Percentiles rank a stretch among this genome's conserved stretches.
phyloP scores from a whole-genome alignment of 1,140 invertebrate genomes.

The Trichonephila inaurata region DNA sequence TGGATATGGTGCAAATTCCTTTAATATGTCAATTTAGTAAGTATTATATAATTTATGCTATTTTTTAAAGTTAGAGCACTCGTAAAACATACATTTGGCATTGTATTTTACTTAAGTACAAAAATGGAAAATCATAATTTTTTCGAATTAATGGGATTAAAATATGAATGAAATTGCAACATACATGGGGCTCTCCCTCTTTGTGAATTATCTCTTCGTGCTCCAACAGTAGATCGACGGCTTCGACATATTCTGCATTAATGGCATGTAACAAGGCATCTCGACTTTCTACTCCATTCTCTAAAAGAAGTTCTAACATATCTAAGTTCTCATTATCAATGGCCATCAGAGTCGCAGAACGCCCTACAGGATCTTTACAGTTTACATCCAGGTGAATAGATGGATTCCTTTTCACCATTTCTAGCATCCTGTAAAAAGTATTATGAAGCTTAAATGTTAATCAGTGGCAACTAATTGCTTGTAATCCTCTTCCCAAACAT shows the following conservation, averaged over 20 bases:
- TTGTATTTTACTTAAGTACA: too few species aligned
- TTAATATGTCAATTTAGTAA: too few species aligned
- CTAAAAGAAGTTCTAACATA: conserved; percentile 97
- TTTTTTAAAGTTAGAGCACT: too few species aligned
- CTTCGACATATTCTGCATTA: conserved; percentile 98
- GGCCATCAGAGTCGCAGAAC: conserved; percentile 95
- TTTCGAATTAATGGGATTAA: background rate
- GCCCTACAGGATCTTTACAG: conserved; percentile 96
- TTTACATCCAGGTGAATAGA: conserved; percentile 90
- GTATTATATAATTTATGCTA: too few species aligned
- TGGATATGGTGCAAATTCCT: too few species aligned
- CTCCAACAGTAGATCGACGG: conserved; percentile 96
- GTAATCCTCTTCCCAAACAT: too few species aligned
- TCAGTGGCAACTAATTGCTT: too few species aligned
- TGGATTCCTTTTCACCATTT: conserved; percentile 58
- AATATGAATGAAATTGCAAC: conserved; percentile 67
- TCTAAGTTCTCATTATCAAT: conserved; percentile 99
- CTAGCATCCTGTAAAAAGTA: conserved; percentile 58
- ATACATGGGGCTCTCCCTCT: conserved; percentile 88
- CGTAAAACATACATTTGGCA: too few species aligned
- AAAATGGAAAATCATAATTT: background rate
- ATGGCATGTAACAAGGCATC: conserved; percentile 98
- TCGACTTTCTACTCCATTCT: conserved; percentile 91
- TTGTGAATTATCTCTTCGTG: conserved; percentile 92
- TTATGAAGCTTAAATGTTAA: background rate